Conservation (phyloP, 2,113 vertebrate species). For the Caracal caracal region DNA sequence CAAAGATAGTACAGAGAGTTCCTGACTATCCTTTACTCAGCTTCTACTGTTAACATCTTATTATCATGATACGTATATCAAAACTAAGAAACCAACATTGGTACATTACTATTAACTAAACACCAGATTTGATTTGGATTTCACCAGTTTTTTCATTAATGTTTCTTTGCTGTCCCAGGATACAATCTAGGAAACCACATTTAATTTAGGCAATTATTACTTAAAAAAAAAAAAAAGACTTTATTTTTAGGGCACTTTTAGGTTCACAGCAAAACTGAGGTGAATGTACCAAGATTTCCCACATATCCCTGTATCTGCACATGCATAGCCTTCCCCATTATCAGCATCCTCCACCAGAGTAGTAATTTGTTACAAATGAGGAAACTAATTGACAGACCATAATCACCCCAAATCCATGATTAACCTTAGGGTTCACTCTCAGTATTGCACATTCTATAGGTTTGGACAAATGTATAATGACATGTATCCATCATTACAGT, state of each 20-base stretch:
- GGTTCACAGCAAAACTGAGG: neutral
- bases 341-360: neutral
- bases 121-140: neutral
- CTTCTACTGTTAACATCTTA: neutral
- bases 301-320: neutral
- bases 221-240: neutral
- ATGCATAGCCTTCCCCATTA: neutral
- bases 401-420: neutral
- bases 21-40: neutral
- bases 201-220: constrained; percentile 33
- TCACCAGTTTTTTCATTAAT: neutral
- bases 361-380: neutral
- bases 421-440: neutral
- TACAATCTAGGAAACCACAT: neutral
- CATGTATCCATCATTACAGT: neutral
- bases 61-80: neutral
- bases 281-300: neutral
- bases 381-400: neutral
- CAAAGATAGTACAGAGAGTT: neutral
- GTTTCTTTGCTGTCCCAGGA: neutral
- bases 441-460: neutral
- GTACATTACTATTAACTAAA: neutral
- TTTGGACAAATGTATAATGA: neutral
- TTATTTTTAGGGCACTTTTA: neutral
- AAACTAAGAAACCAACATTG: neutral